Evolutionary conservation across 2,113 vertebrate genomes (phyloP), one percentile per base, ranked within the genome.

Genomic region (Junco hyemalis): DNA sequence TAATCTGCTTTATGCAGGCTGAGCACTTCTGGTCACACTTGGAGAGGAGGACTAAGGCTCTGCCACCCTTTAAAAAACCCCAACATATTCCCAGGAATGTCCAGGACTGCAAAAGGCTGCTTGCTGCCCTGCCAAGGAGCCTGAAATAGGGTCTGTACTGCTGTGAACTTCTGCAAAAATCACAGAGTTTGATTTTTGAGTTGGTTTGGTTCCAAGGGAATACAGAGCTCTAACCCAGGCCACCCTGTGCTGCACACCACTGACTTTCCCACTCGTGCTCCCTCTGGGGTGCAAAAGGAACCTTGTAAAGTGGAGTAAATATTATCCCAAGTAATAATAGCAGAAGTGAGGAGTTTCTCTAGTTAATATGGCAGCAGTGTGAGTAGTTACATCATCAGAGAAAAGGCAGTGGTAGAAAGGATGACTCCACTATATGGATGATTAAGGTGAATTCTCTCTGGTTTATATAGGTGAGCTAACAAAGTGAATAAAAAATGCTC

Each of bases 141-240:
- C 53, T 83, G 73, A 73, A 71, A 18, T 8, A 69, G 40, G 24
- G 15, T n/a, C 80, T 76, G 57, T 45, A 54, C 45, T 89, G 61
- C 91, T 65, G 40, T 70, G 66, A 90, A 91, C 81, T 79, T 65
- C 59, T 92, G 87, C 68, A 94, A 44, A 82, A 94, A 77, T 60
- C 13, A 2, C 6, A 10, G 8, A n/a, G 38, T 56, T 87, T 65
- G 54, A 54, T 69, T 96, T 92, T 29, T 78, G 8, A 6, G 36
- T 81, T 93, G 53, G 36, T 64, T 69, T 64, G 24, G 22, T 86
- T 92, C 88, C 90, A 89, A 87, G 36, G 57, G n/a, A 86, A 42
- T 61, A 35, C 6, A 65, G 72, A 85, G 22, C n/a, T 74, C 48
- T 81, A 54, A 72, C 10, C 57, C 36, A 54, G 54, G 56, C 26